Conservation (phyloP, 2,797 vertebrate genomes). For the Carduelis carduelis region DNA sequence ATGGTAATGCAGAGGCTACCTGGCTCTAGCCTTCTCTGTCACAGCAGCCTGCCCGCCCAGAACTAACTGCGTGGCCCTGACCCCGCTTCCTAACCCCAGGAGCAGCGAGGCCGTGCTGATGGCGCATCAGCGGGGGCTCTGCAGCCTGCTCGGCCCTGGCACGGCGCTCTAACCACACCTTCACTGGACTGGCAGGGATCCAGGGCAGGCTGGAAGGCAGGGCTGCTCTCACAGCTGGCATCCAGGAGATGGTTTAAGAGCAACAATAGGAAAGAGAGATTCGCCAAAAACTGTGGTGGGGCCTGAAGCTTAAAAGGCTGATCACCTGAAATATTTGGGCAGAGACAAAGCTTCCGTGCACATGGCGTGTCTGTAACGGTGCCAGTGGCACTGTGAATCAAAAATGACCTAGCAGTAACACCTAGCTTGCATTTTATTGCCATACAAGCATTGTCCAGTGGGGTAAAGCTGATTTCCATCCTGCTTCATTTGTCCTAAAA, state of each 20-base stretch:
- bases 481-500: background rate
- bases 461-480: constrained; percentile 37
- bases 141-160: constrained; percentile 32
- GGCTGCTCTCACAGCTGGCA: rapidly evolving
- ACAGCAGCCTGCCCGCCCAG: background rate
- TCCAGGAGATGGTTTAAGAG: background rate
- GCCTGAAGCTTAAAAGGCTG: background rate
- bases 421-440: background rate
- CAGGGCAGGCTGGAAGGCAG: background rate
- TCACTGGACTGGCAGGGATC: constrained; percentile 19
- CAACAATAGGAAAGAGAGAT: rapidly evolving
- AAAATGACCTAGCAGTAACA: background rate
- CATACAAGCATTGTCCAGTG: background rate
- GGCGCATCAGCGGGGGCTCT: background rate
- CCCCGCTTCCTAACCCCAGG: constrained; percentile 35
- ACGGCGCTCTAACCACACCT: background rate
- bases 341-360: rapidly evolving
- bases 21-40: constrained; percentile 76
- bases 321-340: background rate
- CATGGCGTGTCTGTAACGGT: background rate
- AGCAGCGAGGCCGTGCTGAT: background rate
- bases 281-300: rapidly evolving
- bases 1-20: constrained; percentile 90
- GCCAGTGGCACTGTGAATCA: background rate
- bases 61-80: constrained; percentile 47